Evolutionary conservation across 2,113 vertebrate species (phyloP), one percentile per base, ranked within the genome.

Genomic region (Halichoeres trimaculatus): DNA sequence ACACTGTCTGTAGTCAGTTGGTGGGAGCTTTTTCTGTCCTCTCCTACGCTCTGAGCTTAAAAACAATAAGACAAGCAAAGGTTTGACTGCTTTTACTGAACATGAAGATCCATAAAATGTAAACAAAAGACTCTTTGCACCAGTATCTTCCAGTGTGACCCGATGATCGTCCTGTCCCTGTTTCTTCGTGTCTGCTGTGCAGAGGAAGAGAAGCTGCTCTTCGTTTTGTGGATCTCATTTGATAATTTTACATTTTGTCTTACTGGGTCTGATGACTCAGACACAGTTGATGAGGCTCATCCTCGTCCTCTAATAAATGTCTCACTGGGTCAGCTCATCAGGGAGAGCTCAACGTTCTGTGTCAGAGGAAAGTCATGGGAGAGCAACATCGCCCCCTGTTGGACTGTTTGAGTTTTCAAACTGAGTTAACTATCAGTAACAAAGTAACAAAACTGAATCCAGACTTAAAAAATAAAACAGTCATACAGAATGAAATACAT

Each of bases 1-100:
- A 83, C 78, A 77, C 67, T 88, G 87, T 89, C 85, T 91, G 81
- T 50, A 71, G 81, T 76, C 81, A 83, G 68, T 73, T 70, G 78
- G 80, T 83, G 80, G 83, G 76, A 80, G 84, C 78, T 87, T 79
- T 83, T 85, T 90, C 70, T 85, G 71, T 78, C 69, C 74, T 85
- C 89, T 87, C 88, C 90, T 82, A 90, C 87, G 73, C 85, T 83
- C 71, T 52, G 59, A 52, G 53, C 78, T 74, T 81, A 56, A 69
- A 84, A 88, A 74, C 74, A 74, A 65, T 85, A 80, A 75, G 65
- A 88, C 80, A 68, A 79, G 69, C 82, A 88, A 82, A 80, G 73
- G 50, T 80, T 81, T 82, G 17, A 43, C 68, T 50, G 65, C 58
- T 76, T 45, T 4, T 30, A 52, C 86, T 70, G 76, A 53, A 79